Percentiles rank a stretch among this genome's conserved stretches.
Evolutionary conservation across 2,888 invertebrate species (phyloP).

Genomic region (Hedychridium roseum): DNA sequence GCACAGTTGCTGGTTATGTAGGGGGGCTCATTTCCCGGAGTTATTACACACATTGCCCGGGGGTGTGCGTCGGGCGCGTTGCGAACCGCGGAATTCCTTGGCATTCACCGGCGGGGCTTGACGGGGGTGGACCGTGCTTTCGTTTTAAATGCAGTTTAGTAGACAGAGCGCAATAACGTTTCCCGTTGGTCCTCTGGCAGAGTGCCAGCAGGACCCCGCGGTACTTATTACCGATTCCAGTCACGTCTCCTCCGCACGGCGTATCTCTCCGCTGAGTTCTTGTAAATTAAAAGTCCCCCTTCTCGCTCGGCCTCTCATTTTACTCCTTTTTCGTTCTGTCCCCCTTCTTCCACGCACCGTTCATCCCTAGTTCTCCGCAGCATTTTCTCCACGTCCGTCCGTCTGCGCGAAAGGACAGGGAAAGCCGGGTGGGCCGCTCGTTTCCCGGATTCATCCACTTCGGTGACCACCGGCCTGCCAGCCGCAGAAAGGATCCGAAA

Average conservation of each 20-base stretch:
- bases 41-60: too few relatives aligned
- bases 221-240: conserved; percentile 36
- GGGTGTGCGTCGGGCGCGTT: too few relatives aligned
- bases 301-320: background rate
- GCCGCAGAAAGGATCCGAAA: too few relatives aligned
- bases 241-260: conserved; percentile 37
- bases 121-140: conserved; percentile 16
- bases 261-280: conserved; percentile 22
- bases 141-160: conserved; percentile 35
- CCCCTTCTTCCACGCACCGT: background rate
- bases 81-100: conserved; percentile 13
- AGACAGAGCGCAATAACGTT: conserved; percentile 28
- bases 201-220: conserved; percentile 28
- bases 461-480: too few relatives aligned
- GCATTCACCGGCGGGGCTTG: background rate
- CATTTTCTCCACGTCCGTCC: conserved; percentile 11
- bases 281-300: conserved; percentile 33
- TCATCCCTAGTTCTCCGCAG: background rate
- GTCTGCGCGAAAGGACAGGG: too few relatives aligned
- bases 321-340: background rate
- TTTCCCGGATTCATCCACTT: too few relatives aligned
- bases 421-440: too few relatives aligned
- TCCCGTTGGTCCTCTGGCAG: conserved; percentile 34
- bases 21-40: too few relatives aligned
- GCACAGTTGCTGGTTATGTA: too few relatives aligned